phyloP scores from a whole-genome alignment of 2,113 vertebrate genomes.

The Recurvirostra avosetta region DNA sequence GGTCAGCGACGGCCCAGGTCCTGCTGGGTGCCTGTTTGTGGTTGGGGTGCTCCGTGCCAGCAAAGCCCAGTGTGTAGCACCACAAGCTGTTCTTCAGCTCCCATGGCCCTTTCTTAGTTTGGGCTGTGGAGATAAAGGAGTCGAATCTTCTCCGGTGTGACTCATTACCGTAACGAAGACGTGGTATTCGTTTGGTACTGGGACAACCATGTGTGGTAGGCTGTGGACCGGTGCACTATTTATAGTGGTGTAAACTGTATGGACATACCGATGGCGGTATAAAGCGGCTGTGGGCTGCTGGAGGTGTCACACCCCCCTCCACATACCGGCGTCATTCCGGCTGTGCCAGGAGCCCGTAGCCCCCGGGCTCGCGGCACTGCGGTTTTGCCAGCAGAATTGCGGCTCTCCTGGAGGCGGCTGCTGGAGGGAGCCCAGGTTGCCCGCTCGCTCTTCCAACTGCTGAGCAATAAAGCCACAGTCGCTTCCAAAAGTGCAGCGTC shows the following conservation, averaged over 20 bases:
- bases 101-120: not conserved
- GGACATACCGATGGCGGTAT: not conserved
- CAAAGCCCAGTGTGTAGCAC: not conserved
- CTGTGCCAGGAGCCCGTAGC: not conserved
- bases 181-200: not conserved
- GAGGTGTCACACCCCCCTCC: not conserved
- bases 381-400: not conserved
- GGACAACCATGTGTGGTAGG: not conserved
- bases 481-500: not conserved
- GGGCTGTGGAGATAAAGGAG: not conserved
- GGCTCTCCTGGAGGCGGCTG: not conserved
- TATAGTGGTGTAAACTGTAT: not conserved
- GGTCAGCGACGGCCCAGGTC: not conserved
- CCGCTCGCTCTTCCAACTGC: not conserved
- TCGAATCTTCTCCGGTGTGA: not conserved
- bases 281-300: not conserved
- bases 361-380: not conserved
- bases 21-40: not conserved
- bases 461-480: not conserved
- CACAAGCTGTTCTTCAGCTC: not conserved
- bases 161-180: not conserved
- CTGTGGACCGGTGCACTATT: not conserved
- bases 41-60: not conserved
- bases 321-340: fast-evolving
- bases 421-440: not conserved